A percentile compares a stretch with the other conserved stretches of the same genome.
These are phyloP conservation scores for Festucalex cinctus DNA, from an alignment of 2,113 vertebrate species.

Conservation along the genomic window DNA sequence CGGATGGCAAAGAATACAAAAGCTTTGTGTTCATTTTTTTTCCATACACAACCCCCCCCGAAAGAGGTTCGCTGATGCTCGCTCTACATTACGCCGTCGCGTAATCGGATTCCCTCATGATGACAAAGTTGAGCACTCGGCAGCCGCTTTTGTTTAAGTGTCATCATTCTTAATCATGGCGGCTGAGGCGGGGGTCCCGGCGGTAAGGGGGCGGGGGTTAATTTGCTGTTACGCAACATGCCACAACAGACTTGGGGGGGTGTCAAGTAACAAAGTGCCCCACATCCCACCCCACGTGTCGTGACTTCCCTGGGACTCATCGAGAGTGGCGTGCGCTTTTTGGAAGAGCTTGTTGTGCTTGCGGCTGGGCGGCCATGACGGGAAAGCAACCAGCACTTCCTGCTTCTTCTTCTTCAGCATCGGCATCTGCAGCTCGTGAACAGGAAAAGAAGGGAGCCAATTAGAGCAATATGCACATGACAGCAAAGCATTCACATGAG, in stretches of 20 bases:
- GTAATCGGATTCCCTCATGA: conserved; percentile 53
- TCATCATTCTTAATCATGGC: conserved; percentile 58
- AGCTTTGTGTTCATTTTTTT: conserved; percentile 52
- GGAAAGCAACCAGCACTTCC: conserved; percentile 37
- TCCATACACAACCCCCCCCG: background rate
- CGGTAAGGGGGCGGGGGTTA: conserved; percentile 8
- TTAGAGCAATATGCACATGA: conserved; percentile 10
- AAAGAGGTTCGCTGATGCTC: no score
- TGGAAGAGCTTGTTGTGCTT: conserved; percentile 20
- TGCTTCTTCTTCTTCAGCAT: conserved; percentile 32
- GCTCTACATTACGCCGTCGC: conserved; percentile 33
- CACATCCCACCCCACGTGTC: conserved; percentile 10
- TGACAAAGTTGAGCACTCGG: conserved; percentile 48
- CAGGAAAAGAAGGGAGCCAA: no score
- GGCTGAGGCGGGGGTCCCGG: conserved; percentile 24
- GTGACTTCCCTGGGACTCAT: conserved; percentile 48
- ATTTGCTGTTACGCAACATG: conserved; percentile 29
- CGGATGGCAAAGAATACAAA: conserved; percentile 37
- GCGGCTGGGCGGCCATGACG: conserved; percentile 38
- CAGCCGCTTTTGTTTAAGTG: conserved; percentile 50
- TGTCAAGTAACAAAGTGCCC: conserved; percentile 30
- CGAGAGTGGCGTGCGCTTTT: conserved; percentile 34
- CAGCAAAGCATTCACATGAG: no score
- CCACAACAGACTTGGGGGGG: conserved; percentile 14
- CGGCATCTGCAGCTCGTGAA: no score